Evolutionary conservation across 1,140 invertebrate genomes (phyloP).

Genomic region (Aculops lycopersici): DNA sequence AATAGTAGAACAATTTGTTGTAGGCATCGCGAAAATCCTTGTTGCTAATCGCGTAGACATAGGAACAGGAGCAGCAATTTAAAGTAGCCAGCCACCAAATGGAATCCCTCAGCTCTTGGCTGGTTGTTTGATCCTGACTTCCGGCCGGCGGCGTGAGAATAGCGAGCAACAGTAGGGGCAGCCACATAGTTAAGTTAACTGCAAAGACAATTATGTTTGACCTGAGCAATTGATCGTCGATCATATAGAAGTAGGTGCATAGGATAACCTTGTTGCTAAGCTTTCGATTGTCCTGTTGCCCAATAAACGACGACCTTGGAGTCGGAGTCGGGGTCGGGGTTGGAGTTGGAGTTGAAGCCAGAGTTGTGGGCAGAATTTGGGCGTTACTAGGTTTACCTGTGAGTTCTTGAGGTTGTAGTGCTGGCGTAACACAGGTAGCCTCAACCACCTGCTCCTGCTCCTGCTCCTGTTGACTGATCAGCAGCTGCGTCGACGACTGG

Average conservation of each 20-base stretch:
- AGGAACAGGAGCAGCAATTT: constrained; percentile 30
- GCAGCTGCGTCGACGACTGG: no score
- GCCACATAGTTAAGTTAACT: constrained; percentile 28
- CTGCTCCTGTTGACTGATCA: no score
- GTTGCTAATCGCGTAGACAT: constrained; percentile 29
- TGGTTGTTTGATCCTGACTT: constrained; percentile 17
- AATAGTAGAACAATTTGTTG: constrained; percentile 40
- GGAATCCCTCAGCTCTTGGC: constrained; percentile 23
- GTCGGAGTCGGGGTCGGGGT: constrained; percentile 15
- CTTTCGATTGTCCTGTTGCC: no score
- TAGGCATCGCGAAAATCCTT: constrained; percentile 36
- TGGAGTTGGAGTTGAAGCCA: constrained; percentile 14
- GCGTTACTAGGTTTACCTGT: no score
- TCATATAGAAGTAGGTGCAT: no score
- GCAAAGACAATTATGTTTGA: constrained; percentile 29
- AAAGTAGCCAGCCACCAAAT: constrained; percentile 30
- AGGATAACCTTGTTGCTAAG: no score
- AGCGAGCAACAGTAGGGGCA: constrained; percentile 25
- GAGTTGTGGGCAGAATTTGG: no score
- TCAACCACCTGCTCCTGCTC: no score
- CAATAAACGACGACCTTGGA: constrained; percentile 19
- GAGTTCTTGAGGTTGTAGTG: no score
- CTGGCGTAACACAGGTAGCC: no score
- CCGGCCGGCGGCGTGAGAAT: constrained; percentile 8
- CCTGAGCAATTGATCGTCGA: constrained; percentile 25